These are phyloP conservation scores for Macquaria australasica DNA, from an alignment of 2,113 vertebrate genomes.

Conservation along the genomic window DNA sequence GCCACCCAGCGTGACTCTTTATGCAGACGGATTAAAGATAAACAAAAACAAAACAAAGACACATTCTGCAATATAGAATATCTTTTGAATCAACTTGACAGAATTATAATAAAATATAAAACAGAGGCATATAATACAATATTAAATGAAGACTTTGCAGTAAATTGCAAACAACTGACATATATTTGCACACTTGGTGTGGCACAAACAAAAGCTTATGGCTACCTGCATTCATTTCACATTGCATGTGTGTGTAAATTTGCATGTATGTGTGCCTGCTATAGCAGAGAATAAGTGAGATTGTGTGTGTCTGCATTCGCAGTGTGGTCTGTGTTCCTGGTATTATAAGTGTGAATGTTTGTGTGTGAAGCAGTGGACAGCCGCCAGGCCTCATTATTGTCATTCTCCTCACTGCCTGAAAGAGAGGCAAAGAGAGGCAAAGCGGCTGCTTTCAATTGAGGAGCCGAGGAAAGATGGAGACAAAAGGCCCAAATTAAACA, in stretches of 20 bases:
- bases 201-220: constrained; percentile 78
- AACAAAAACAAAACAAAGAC: constrained; percentile 78
- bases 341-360: constrained; percentile 73
- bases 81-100: constrained; percentile 72
- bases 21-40: constrained; percentile 78
- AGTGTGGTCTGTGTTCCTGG: constrained; percentile 60
- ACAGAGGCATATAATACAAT: constrained; percentile 65
- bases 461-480: constrained; percentile 70
- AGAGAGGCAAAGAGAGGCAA: constrained; percentile 75
- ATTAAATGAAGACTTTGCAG: constrained; percentile 55
- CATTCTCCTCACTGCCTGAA: constrained; percentile 86
- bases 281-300: constrained; percentile 32
- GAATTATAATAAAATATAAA: constrained; percentile 78
- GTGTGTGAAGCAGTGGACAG: constrained; percentile 80
- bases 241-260: constrained; percentile 50
- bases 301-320: constrained; percentile 41
- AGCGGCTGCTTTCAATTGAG: constrained; percentile 81
- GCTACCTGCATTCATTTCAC: constrained; percentile 79
- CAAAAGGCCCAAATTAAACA: constrained; percentile 85
- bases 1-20: constrained; percentile 81
- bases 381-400: constrained; percentile 86
- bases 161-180: constrained; percentile 63
- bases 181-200: constrained; percentile 70
- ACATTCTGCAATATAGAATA: constrained; percentile 78
- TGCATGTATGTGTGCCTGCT: constrained; percentile 39